Evolutionary conservation across 1,140 invertebrate species (phyloP).

Genomic region (Homarus americanus): DNA sequence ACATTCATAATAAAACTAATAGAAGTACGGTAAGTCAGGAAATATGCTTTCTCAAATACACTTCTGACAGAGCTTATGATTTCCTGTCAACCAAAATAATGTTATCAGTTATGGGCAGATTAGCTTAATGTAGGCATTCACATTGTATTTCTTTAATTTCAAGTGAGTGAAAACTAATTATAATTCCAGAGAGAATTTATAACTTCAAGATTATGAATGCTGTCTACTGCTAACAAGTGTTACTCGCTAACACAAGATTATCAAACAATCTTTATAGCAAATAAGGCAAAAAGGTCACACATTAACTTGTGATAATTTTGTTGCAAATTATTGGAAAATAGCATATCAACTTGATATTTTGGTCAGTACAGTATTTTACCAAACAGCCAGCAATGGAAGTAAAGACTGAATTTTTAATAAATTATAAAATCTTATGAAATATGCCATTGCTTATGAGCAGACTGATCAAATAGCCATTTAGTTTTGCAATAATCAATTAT

Average conservation of each 20-base stretch:
- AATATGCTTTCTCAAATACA: neutral
- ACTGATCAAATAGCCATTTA: neutral
- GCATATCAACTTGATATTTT: neutral
- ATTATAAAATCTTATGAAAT: neutral
- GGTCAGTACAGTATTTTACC: neutral
- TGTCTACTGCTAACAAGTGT: neutral
- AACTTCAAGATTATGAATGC: neutral
- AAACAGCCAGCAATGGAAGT: neutral
- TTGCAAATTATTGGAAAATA: neutral
- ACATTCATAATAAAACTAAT: constrained; percentile 49
- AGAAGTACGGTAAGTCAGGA: constrained; percentile 1
- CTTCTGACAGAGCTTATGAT: constrained; percentile 7
- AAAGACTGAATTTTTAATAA: neutral
- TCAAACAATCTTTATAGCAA: constrained; percentile 23
- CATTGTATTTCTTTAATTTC: neutral
- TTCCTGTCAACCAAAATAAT: neutral
- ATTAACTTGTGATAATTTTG: neutral
- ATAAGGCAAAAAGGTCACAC: constrained; percentile 31
- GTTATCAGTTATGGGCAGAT: neutral
- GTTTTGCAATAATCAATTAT: neutral
- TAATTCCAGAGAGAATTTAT: neutral
- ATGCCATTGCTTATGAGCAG: neutral
- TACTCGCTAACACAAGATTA: constrained; percentile 15
- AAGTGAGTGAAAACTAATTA: neutral
- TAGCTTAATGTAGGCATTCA: neutral